Evolutionary conservation across 2,888 invertebrate species (phyloP).

Genomic region (Ectemnius continuus): DNA sequence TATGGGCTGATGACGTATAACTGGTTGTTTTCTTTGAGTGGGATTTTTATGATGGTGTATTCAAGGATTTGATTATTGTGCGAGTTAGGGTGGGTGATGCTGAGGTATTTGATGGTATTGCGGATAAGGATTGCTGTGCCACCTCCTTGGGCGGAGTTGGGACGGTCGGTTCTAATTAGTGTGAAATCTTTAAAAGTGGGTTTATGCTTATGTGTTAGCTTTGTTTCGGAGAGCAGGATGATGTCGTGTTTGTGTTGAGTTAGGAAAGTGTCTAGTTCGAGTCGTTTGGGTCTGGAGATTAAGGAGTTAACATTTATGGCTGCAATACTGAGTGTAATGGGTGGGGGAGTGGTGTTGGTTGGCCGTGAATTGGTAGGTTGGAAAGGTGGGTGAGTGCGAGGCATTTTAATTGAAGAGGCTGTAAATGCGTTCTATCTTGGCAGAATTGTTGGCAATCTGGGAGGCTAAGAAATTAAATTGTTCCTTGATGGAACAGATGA

Average conservation of each 20-base stretch:
- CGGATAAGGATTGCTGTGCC: slow-evolving; percentile 47
- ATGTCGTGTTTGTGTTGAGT: slow-evolving; percentile 33
- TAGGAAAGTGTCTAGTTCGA: neutral
- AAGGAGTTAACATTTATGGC: slow-evolving; percentile 43
- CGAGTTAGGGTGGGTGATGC: slow-evolving; percentile 15
- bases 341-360: too few species aligned
- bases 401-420: too few species aligned
- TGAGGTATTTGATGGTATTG: slow-evolving; percentile 7
- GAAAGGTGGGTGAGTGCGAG: too few species aligned
- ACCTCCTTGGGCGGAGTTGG: slow-evolving; percentile 25
- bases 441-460: too few species aligned
- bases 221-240: slow-evolving; percentile 40
- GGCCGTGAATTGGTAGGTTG: too few species aligned
- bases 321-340: slow-evolving; percentile 8
- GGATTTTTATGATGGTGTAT: slow-evolving; percentile 31
- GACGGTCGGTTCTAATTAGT: slow-evolving; percentile 43
- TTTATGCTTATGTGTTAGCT: too few species aligned
- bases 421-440: too few species aligned
- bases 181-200: slow-evolving; percentile 22
- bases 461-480: too few species aligned
- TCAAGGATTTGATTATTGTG: slow-evolving; percentile 23
- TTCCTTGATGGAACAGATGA: too few species aligned
- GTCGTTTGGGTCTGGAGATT: slow-evolving; percentile 22
- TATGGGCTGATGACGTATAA: slow-evolving; percentile 34
- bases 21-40: neutral